These are phyloP conservation scores for Anthonomus grandis DNA, from an alignment of 1,140 invertebrate genomes.

Conservation along the genomic window DNA sequence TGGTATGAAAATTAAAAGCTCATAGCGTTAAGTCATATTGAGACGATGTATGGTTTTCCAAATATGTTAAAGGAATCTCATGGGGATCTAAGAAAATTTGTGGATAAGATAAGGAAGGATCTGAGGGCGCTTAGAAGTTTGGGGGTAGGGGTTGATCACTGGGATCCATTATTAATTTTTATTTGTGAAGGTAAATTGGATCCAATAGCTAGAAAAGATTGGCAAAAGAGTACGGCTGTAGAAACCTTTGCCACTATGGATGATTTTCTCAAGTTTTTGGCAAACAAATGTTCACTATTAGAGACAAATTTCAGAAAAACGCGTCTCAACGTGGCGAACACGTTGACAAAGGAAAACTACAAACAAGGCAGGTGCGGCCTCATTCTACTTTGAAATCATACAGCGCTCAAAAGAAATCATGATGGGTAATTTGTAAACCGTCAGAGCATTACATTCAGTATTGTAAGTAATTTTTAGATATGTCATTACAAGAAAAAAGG, in stretches of 20 bases:
- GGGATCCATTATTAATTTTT: neutral
- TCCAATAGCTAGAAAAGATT: neutral
- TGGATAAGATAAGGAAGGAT: too few species aligned
- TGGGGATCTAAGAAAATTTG: too few species aligned
- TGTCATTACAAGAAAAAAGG: too few species aligned
- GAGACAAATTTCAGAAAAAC: neutral
- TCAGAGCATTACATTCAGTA: neutral
- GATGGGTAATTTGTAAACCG: neutral
- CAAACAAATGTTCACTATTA: neutral
- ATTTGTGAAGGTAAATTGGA: neutral
- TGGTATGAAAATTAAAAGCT: too few species aligned
- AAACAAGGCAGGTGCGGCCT: too few species aligned
- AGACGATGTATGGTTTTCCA: too few species aligned
- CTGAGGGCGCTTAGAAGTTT: too few species aligned
- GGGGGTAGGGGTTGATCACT: too few species aligned
- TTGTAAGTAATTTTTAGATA: neutral
- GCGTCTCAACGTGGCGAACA: too few species aligned
- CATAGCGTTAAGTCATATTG: too few species aligned
- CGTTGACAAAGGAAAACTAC: neutral
- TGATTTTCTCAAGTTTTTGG: neutral
- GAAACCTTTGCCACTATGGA: neutral
- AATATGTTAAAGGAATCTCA: too few species aligned
- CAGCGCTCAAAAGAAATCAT: neutral
- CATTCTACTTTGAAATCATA: neutral
- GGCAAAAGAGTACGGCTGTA: neutral